A percentile compares a stretch with the other conserved stretches of the same genome.
Evolutionary conservation across 2,797 vertebrate genomes (phyloP).

Genomic region (Tapirus indicus): DNA sequence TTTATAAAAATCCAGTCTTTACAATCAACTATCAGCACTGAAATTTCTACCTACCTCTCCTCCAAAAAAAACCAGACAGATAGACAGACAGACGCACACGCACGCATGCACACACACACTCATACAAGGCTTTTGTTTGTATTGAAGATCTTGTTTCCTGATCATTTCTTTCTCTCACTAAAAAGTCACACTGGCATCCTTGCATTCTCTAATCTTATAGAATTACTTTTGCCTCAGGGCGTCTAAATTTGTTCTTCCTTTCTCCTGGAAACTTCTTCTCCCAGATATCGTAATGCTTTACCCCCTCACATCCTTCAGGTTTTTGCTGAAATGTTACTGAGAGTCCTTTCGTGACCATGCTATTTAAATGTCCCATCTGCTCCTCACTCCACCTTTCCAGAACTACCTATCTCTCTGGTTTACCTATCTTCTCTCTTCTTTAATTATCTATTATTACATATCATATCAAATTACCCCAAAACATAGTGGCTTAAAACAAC

Average conservation of each 20-base stretch:
- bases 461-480: background rate
- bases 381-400: background rate
- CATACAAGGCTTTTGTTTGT: background rate
- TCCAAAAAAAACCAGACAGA: background rate
- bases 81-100: background rate
- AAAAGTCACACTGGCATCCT: background rate
- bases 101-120: background rate
- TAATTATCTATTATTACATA: background rate
- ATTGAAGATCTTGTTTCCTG: background rate
- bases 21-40: background rate
- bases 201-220: background rate
- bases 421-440: background rate
- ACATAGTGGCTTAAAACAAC: background rate
- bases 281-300: background rate
- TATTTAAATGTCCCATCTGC: background rate
- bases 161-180: background rate
- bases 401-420: background rate
- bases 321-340: conserved; percentile 8
- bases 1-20: background rate
- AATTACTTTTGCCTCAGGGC: background rate
- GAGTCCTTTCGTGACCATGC: background rate
- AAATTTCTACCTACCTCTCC: background rate
- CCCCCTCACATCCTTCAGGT: background rate
- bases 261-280: background rate
- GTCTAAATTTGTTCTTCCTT: background rate